Evolutionary conservation across 1,140 invertebrate species (phyloP), one percentile per base, ranked within the genome.

Genomic region (Camponotus pennsylvanicus): DNA sequence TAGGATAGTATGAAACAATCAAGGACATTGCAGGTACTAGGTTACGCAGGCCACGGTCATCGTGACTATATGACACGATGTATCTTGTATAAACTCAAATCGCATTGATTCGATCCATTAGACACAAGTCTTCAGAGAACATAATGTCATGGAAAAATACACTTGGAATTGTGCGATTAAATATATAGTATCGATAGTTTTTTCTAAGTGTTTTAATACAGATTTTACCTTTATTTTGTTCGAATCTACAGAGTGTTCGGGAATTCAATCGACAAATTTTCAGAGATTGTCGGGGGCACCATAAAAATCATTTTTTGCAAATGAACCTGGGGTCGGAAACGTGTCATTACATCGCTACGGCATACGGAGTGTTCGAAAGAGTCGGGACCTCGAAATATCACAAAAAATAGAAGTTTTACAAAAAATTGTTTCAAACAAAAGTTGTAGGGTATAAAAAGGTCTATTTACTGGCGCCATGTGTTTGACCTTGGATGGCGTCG

Each of bases 11-110:
- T 18, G 59, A 57, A 83, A 89, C 78, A 69, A 86, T 88, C 88
- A 89, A 89, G 88, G 88, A n/a, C 85, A 52, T 32, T 55, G 71
- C 73, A 82, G 67, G 76, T 84, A 71, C 77, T 89, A 71, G 71
- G 78, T 89, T 86, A 86, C 88, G 84, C 84, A 88, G 87, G 85
- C 84, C 88, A 89, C 86, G 88, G 88, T 86, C 88, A 73, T 63
- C 77, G 79, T 77, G 79, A 27, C 27, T 27, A 27, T 78, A 88
- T 83, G 59, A 83, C 64, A 89, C 15, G 77, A 86, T 71, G 85
- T 34, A 45, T 55, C 55, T 83, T 75, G 32, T 32, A 73, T 69
- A 75, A 75, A 75, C 40, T 83, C 55, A 75, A 75, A 83, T 83
- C 69, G 40, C 69, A 61, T 75, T 40, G 79, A 83, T 75, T 75